Evolutionary conservation across 2,113 vertebrate genomes (phyloP), one percentile per base, ranked within the genome.

Genomic region (Fulmarus glacialis): DNA sequence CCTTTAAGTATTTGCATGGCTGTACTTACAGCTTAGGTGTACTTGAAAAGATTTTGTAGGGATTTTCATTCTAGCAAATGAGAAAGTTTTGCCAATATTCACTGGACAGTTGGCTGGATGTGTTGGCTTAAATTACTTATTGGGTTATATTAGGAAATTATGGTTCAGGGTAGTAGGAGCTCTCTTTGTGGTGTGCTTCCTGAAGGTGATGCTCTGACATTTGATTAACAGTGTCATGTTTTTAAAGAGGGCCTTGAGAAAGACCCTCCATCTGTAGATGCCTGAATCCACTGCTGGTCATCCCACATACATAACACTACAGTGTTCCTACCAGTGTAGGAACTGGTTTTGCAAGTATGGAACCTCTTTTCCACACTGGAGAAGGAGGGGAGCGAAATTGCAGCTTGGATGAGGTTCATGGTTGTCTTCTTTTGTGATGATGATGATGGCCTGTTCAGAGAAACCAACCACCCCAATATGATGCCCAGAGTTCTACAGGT

Each of bases 131-230:
- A 67, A 50, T 63, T 50, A 81, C 7, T 58, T 45, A 40, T 40
- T 59, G 29, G 7, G 20, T 74, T 90, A 11, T 50, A 68, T 72
- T 75, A 71, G 27, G 43, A 73, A 79, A 82, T 53, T 48, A 40
- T 19, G 36, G 13, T 42, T 43, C n/a, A 84, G 9, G 4, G 8
- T 36, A 68, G 36, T 11, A 55, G 13, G 15, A 88, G 11, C 8
- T 32, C 5, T 48, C 4, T 71, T 38, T 2, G 0, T 72, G 7
- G 4, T 56, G 15, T 80, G 5, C 15, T 73, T 90, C 5, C 1
- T 77, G 48, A 66, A 77, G 48, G 15, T 77, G 77, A 42, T 60
- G 4, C 6, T 82, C 42, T 82, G 42, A 30, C 9, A 62, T 26
- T 40, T 70, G 29, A 48, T 47, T 75, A 47, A 59, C 4, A 48